Conservation (phyloP, 2,888 invertebrate species). For the Muscina levida region DNA sequence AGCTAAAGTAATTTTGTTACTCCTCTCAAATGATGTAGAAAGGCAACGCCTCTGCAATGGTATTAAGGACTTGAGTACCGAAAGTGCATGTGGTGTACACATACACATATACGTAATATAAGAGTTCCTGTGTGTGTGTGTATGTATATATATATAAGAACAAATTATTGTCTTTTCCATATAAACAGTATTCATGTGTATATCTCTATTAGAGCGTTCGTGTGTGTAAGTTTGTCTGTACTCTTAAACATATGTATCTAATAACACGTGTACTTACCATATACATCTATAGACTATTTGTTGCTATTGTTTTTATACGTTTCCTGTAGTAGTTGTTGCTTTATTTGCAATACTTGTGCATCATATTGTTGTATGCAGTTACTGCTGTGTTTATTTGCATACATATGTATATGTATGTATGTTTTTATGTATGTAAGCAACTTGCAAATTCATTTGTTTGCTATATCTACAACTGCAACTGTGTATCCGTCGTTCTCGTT, state of each 20-base stretch:
- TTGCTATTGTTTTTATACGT: conserved; percentile 25
- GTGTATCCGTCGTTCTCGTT: too few species aligned
- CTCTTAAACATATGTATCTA: conserved; percentile 1
- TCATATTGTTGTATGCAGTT: not conserved
- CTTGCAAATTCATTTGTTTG: too few species aligned
- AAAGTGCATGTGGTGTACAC: not conserved
- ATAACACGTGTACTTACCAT: conserved; percentile 39
- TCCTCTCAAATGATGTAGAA: too few species aligned
- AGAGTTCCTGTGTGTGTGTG: not conserved
- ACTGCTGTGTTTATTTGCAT: conserved; percentile 14
- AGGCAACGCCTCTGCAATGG: too few species aligned
- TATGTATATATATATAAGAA: not conserved
- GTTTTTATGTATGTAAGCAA: not conserved
- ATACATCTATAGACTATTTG: conserved; percentile 31
- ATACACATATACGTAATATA: not conserved
- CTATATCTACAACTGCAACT: too few species aligned
- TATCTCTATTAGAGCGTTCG: too few species aligned
- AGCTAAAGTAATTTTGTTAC: too few species aligned
- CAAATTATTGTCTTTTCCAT: too few species aligned
- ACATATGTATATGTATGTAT: not conserved
- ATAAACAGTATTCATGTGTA: too few species aligned
- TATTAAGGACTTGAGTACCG: not conserved
- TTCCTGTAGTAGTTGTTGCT: not conserved
- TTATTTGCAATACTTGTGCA: not conserved
- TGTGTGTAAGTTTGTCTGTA: not conserved